Evolutionary conservation across 2,888 invertebrate genomes (phyloP), one percentile per base, ranked within the genome.

Genomic region (Drosophila emarginata): DNA sequence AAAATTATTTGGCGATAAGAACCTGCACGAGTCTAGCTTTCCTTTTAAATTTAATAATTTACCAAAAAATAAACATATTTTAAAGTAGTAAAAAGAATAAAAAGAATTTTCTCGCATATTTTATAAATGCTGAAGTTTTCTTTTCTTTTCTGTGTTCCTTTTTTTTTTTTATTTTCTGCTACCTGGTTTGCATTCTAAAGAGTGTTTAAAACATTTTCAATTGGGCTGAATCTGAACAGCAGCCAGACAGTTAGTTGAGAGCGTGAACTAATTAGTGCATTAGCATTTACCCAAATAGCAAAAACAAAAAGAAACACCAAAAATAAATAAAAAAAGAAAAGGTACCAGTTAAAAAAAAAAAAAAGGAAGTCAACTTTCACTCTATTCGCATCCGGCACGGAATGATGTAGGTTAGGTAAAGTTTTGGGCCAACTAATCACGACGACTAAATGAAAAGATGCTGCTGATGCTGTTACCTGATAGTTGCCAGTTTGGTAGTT

Each of bases 211-310:
- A 79, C 69, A 77, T 79, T 72, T 72, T 51, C 32, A 66, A 40
- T 59, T 45, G 18, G 18, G 50, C 54, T 50, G 21, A 64, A 59
- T 64, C 64, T 59, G 64, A 70, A 72, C 70, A 72, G 50, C 50
- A 67, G 61, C 53, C 67, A 51, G 54, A 21, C 54, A 67, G 66
- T 65, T 72, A 67, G 66, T 65, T 69, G 61, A 64, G 58, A 78
- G 68, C 68, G 67, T 67, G 61, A 87, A 72, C 82, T 85, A 83
- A 83, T 83, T 85, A 82, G 82, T 75, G 75, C 67, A 81, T 81
- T 72, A 79, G 75, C 68, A 81, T 75, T 72, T 68, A 61, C 63
- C 52, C 63, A 73, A 67, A 45, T 45, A 21, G 18, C 11, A 32
- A 32, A 32, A 7, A 45, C 18, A 21, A 12, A 45, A 45, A 45